Conservation (phyloP, 2,888 invertebrate species). For the Amphipoea lucens region DNA sequence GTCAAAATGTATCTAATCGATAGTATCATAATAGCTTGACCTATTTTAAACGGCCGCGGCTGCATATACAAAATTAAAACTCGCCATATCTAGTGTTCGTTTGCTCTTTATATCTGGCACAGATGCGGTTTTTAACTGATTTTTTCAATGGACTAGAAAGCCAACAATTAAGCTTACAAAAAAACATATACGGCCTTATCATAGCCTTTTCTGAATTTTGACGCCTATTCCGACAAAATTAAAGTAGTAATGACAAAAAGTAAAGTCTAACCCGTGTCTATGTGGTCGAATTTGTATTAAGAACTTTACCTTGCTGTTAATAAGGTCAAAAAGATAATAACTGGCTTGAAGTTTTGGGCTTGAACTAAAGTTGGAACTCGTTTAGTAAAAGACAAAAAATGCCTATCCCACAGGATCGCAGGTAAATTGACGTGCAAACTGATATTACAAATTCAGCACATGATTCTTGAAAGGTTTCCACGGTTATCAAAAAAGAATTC, state of each 20-base stretch:
- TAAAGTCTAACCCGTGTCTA: too few relatives aligned
- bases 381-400: not conserved
- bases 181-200: not conserved
- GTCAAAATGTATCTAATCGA: not conserved
- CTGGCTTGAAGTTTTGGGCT: too few relatives aligned
- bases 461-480: too few relatives aligned
- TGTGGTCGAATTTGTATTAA: too few relatives aligned
- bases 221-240: not conserved
- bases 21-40: constrained; percentile 10
- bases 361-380: too few relatives aligned
- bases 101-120: constrained; percentile 9
- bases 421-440: too few relatives aligned
- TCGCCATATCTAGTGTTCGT: not conserved
- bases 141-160: not conserved
- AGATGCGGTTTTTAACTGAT: not conserved
- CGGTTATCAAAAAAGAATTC: too few relatives aligned
- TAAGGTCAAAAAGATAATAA: too few relatives aligned
- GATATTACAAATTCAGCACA: too few relatives aligned
- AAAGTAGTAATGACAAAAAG: not conserved
- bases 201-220: not conserved
- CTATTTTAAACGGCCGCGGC: not conserved
- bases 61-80: not conserved
- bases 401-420: too few relatives aligned
- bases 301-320: too few relatives aligned
- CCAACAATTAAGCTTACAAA: too few relatives aligned